Evolutionary conservation across 35 echinoderm and acorn worm genomes (phyloP), one percentile per base, ranked within the genome.

Genomic region (Nesometra sesokonis): DNA sequence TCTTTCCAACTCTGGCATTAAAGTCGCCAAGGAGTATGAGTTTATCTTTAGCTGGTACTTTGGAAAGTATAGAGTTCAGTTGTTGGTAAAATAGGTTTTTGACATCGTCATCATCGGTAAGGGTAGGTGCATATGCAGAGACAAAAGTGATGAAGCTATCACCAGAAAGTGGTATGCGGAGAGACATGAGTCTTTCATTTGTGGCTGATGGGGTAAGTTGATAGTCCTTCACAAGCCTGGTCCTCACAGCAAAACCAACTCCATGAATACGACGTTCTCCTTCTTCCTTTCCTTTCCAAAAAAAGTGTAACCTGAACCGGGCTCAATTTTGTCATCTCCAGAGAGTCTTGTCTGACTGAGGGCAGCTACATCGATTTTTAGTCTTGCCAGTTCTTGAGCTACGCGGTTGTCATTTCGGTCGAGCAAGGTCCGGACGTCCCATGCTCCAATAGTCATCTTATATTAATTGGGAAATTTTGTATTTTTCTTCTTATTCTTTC

Each of bases 301-400:
- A 31, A 79, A 87, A 32, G 77, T 87, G n/a, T 87, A 87, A 27
- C 86, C 86, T 34, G 39, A 43, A 43, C 4, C 39, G 15, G 39
- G 15, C 39, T 80, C 77, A 11, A 79, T 57, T 17, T 87, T 32
- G 17, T 35, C 77, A 32, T 87, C 31, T 27, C 32, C 77, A 8
- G 86, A 34, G 23, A 32, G 21, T 81, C 86, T 79, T 3, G 86
- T 80, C 39, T 87, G 67, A 29, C 35, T 79, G 1, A 87, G 77
- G 21, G 86, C 86, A 80, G 77, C 86, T 13, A 87, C 34, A 36
- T 87, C 86, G 13, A 86, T 86, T 11, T 40, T 87, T 32, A 34
- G 35, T 33, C 76, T 79, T 23, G 76, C 30, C 23, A 87, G 57
- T 32, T 80, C 77, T 8, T 32, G 21, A 9, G 34, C 31, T 23